A percentile compares a stretch with the other conserved stretches of the same genome.
Evolutionary conservation across 2,888 invertebrate genomes (phyloP).

Genomic region (Caenorhabditis uteleia): DNA sequence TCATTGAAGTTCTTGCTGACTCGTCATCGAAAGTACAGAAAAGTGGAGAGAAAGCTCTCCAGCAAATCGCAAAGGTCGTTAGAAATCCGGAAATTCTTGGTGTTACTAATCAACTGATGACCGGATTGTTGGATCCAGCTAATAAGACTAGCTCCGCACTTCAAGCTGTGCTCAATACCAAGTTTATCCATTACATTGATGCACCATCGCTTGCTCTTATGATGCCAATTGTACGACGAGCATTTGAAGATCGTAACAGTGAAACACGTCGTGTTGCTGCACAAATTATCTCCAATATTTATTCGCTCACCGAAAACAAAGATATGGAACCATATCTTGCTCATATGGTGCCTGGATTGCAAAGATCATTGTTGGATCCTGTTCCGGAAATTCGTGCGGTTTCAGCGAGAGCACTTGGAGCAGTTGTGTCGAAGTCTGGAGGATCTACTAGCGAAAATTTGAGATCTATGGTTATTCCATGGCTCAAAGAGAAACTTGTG

Average conservation of each 20-base stretch:
- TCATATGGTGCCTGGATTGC: slow-evolving; percentile 92
- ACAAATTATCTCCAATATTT: slow-evolving; percentile 99
- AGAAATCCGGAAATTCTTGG: slow-evolving; percentile 91
- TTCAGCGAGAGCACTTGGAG: slow-evolving; percentile 81
- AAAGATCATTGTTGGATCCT: slow-evolving; percentile 92
- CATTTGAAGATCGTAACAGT: slow-evolving; percentile 94
- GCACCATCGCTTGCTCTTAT: slow-evolving; percentile 96
- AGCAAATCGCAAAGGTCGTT: slow-evolving; percentile 95
- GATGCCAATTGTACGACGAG: slow-evolving; percentile 97
- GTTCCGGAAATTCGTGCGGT: slow-evolving; percentile 97
- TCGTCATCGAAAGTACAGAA: slow-evolving; percentile 78
- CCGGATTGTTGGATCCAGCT: slow-evolving; percentile 76
- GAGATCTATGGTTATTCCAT: slow-evolving; percentile 90
- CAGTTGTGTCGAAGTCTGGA: slow-evolving; percentile 59
- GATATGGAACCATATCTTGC: slow-evolving; percentile 94
- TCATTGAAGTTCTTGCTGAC: slow-evolving; percentile 94
- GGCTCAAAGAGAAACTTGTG: slow-evolving; percentile 96
- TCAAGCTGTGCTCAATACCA: slow-evolving; percentile 69
- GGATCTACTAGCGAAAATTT: slow-evolving; percentile 79
- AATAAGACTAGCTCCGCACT: slow-evolving; percentile 78
- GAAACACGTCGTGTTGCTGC: slow-evolving; percentile 99
- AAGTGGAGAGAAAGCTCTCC: slow-evolving; percentile 83
- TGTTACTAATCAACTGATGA: slow-evolving; percentile 51
- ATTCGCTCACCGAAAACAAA: slow-evolving; percentile 96
- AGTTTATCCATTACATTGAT: slow-evolving; percentile 99